Conservation (phyloP, 1,140 invertebrate species). For the Linepithema humile region DNA sequence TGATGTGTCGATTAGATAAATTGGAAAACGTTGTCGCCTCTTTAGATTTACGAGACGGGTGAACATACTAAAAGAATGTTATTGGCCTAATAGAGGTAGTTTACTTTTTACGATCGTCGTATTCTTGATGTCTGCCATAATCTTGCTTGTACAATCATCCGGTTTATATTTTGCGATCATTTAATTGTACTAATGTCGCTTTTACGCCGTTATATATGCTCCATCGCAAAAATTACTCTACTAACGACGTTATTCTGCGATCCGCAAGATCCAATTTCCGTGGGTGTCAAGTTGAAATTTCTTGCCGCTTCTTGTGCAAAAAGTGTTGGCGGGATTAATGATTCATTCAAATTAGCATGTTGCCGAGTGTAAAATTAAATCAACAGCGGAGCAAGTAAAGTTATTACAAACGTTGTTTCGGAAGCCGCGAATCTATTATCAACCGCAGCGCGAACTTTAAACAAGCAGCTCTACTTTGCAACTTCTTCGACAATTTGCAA, state of each 20-base stretch:
- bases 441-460: neutral
- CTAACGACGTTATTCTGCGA: neutral
- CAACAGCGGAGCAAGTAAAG: neutral
- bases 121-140: conserved; percentile 24
- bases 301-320: neutral
- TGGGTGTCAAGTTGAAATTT: neutral
- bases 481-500: neutral
- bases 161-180: neutral
- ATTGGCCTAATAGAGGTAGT: neutral
- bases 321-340: neutral
- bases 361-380: neutral
- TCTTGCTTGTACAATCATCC: conserved; percentile 12
- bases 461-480: neutral
- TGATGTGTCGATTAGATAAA: neutral
- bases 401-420: neutral
- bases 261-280: conserved; percentile 6
- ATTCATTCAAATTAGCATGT: neutral
- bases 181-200: conserved; percentile 39
- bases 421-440: neutral
- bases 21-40: neutral
- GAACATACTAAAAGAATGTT: neutral
- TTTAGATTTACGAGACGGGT: neutral
- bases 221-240: neutral
- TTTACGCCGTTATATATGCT: neutral
- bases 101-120: neutral